These are phyloP conservation scores for Metalampra italica DNA, from an alignment of 2,888 invertebrate species.

Conservation along the genomic window DNA sequence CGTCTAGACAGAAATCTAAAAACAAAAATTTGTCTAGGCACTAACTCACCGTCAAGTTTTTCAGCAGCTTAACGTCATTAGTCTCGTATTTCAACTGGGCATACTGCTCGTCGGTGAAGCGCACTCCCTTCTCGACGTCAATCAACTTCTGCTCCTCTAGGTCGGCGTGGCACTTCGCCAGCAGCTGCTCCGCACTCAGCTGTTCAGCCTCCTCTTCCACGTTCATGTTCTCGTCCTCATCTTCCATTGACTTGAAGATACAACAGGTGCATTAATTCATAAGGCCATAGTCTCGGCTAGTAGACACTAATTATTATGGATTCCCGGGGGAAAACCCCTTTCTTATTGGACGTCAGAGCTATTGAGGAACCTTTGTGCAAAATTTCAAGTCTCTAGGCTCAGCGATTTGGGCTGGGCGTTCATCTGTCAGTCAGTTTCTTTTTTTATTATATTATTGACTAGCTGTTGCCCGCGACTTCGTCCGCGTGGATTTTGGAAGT, in stretches of 20 bases:
- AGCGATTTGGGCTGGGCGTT: no score
- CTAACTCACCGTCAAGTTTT: conserved; percentile 77
- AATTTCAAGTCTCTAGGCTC: no score
- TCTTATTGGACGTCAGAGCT: no score
- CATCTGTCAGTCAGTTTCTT: no score
- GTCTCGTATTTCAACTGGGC: conserved; percentile 81
- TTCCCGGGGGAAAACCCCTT: no score
- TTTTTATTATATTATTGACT: no score
- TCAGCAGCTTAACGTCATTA: conserved; percentile 77
- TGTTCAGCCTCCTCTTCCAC: conserved; percentile 50
- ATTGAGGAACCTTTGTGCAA: no score
- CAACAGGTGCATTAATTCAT: neutral
- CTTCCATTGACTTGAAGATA: conserved; percentile 49
- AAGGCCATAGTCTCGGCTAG: neutral
- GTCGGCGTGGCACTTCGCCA: conserved; percentile 51
- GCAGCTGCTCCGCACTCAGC: conserved; percentile 60
- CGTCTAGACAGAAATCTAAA: no score
- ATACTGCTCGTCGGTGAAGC: conserved; percentile 78
- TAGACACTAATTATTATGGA: no score
- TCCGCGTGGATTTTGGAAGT: no score
- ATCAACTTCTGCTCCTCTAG: conserved; percentile 49
- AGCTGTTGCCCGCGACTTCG: no score
- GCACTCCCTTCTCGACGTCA: conserved; percentile 76
- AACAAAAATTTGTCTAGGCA: no score
- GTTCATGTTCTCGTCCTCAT: conserved; percentile 60